Evolutionary conservation across 2,797 vertebrate genomes (phyloP), one percentile per base, ranked within the genome.

Genomic region (Balearica regulorum): DNA sequence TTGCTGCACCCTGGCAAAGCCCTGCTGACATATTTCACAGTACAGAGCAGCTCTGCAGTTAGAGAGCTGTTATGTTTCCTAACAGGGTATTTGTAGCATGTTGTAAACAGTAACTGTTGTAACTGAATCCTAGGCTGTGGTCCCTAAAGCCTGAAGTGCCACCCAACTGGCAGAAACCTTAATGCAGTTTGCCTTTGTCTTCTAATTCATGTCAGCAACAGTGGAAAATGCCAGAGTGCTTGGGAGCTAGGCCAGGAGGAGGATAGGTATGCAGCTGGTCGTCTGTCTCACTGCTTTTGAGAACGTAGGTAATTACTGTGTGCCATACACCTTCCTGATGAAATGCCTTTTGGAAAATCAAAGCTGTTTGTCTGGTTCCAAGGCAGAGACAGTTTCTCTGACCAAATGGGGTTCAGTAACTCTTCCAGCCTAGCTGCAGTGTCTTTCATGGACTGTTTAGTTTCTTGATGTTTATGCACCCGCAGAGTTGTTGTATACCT

Each of bases 231-330:
- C 90, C 96, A 97, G 90, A 92, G 61, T 64, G 37, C 55, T 90
- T 92, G 96, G 94, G 93, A 94, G 51, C 69, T 33, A 11, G 83
- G 93, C 97, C 97, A 97, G 92, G 94, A 94, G 91, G 96, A 94
- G 93, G 87, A 61, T 95, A 92, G 87, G 88, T 81, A 51, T 91
- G 90, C 97, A 96, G 96, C 96, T 97, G 97, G 84, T 93, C 93
- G 0, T 84, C 90, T 78, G 68, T 88, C 80, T 96, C 37, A 0
- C 35, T 2, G 18, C 78, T 87, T 88, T 70, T 61, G 89, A 92
- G 82, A 95, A 31, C 43, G 9, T 15, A 65, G 87, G 85, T 87
- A 96, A 95, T 97, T 86, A 72, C 75, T 72, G 43, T 73, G 64
- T 62, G 46, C 93, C 46, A 35, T 89, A 66, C 48, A 92, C 88